phyloP scores from a whole-genome alignment of 92 coral and sea anemone species.

The Parazoanthus atlanticus region DNA sequence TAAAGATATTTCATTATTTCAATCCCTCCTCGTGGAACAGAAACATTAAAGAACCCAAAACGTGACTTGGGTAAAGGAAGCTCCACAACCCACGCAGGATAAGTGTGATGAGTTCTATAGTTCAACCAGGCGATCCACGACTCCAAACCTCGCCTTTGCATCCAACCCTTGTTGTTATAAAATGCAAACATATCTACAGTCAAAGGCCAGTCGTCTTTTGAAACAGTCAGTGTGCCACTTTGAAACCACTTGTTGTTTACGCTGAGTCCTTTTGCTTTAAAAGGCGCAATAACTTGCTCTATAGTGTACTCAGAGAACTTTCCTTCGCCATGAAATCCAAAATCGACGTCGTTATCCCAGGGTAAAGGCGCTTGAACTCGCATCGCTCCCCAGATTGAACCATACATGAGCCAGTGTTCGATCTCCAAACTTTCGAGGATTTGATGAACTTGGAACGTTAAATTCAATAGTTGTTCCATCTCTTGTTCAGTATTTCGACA shows the following conservation, averaged over 20 bases:
- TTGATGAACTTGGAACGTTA: constrained; percentile 61
- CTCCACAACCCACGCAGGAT: constrained; percentile 77
- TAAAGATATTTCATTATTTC: constrained; percentile 82
- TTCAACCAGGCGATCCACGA: constrained; percentile 71
- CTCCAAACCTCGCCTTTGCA: constrained; percentile 83
- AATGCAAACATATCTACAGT: constrained; percentile 76
- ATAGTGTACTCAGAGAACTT: constrained; percentile 48
- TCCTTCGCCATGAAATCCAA: constrained; percentile 67
- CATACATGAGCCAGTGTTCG: constrained; percentile 80
- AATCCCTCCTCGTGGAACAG: constrained; percentile 77
- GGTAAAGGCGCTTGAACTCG: constrained; percentile 72
- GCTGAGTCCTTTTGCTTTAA: constrained; percentile 51
- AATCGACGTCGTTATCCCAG: constrained; percentile 83
- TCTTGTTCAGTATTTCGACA: constrained; percentile 54
- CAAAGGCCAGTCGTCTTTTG: constrained; percentile 50
- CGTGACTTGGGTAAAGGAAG: constrained; percentile 68
- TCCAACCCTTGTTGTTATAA: constrained; percentile 63
- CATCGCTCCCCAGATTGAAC: constrained; percentile 78
- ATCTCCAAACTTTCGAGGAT: constrained; percentile 52
- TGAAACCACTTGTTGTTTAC: constrained; percentile 44
- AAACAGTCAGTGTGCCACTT: constrained; percentile 61
- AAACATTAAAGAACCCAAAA: constrained; percentile 76
- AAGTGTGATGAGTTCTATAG: constrained; percentile 72
- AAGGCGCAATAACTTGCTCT: constrained; percentile 47
- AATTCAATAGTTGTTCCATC: constrained; percentile 50